Evolutionary conservation across 2,797 vertebrate species (phyloP).

Genomic region (Argentina silus): DNA sequence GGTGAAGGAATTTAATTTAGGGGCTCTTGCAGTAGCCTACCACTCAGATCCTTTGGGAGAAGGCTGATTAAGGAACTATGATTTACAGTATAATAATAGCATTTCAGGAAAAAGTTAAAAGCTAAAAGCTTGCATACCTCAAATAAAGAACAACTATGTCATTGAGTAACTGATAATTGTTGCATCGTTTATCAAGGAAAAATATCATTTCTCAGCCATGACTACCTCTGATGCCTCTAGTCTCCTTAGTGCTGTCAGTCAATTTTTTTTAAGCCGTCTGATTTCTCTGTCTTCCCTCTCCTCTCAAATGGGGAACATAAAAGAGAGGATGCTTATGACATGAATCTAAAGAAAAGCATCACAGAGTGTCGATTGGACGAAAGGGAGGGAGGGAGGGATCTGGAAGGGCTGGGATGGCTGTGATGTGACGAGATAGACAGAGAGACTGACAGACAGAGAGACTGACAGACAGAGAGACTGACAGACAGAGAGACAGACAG

Average conservation of each 20-base stretch:
- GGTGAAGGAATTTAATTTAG: slow-evolving; percentile 78
- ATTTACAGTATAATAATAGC: slow-evolving; percentile 67
- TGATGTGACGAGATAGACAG: slow-evolving; percentile 80
- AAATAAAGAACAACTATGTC: slow-evolving; percentile 42
- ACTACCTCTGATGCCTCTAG: slow-evolving; percentile 69
- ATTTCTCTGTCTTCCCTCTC: slow-evolving; percentile 68
- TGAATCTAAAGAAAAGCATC: slow-evolving; percentile 77
- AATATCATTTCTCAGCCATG: slow-evolving; percentile 30
- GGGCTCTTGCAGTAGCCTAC: slow-evolving; percentile 52
- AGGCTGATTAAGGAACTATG: slow-evolving; percentile 64
- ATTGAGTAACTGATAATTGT: slow-evolving; percentile 68
- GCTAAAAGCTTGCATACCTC: background rate
- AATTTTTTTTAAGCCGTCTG: slow-evolving; percentile 65
- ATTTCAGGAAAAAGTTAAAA: slow-evolving; percentile 32
- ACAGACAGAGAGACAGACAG: background rate
- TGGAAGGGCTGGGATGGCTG: slow-evolving; percentile 33
- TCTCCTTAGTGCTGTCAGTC: slow-evolving; percentile 70
- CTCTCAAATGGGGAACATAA: slow-evolving; percentile 68
- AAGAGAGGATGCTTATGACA: slow-evolving; percentile 76
- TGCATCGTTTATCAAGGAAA: slow-evolving; percentile 44
- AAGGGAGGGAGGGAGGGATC: background rate
- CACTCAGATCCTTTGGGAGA: slow-evolving; percentile 63
- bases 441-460: background rate
- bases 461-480: background rate
- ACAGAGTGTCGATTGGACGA: slow-evolving; percentile 73